A percentile compares a stretch with the other conserved stretches of the same genome.
phyloP scores from a whole-genome alignment of 2,888 invertebrate genomes.

The Cantharis rustica region DNA sequence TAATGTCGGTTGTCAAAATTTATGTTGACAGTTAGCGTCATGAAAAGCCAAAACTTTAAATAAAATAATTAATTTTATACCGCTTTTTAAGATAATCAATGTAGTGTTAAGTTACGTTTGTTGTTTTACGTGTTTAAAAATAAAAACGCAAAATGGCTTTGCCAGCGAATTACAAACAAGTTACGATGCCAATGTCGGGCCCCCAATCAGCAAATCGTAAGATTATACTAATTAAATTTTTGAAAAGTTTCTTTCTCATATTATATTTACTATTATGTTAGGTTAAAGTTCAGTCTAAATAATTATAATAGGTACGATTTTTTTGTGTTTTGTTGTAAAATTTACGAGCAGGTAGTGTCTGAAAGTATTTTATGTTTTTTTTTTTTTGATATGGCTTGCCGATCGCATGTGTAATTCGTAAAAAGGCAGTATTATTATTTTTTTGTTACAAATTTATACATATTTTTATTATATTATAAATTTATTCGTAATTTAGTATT shows the following conservation, averaged over 20 bases:
- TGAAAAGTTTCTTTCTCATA: not conserved
- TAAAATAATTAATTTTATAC: not conserved
- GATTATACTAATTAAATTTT: conserved; percentile 43
- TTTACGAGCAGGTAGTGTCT: conserved; percentile 22
- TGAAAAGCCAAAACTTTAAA: not conserved
- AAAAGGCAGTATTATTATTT: conserved; percentile 28
- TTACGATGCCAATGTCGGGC: conserved; percentile 75
- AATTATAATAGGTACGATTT: conserved; percentile 4
- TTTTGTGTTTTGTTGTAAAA: conserved; percentile 3
- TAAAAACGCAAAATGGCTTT: conserved; percentile 67
- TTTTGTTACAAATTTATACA: not conserved
- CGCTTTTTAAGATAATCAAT: not conserved
- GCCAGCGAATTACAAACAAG: conserved; percentile 83
- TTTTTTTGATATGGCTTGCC: conserved; percentile 34
- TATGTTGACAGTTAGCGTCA: not conserved
- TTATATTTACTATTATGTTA: not conserved
- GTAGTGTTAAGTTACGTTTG: not conserved
- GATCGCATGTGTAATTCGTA: conserved; percentile 38
- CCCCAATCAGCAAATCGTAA: conserved; percentile 75
- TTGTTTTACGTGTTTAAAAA: not conserved
- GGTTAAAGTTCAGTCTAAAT: not conserved
- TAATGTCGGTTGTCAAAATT: not conserved
- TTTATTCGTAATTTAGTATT: conserved; percentile 18
- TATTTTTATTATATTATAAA: conserved; percentile 20
- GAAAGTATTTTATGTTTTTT: conserved; percentile 26